A percentile compares a stretch with the other conserved stretches of the same genome.
phyloP scores from a whole-genome alignment of 2,113 vertebrate genomes.

The Erythrolamprus reginae region DNA sequence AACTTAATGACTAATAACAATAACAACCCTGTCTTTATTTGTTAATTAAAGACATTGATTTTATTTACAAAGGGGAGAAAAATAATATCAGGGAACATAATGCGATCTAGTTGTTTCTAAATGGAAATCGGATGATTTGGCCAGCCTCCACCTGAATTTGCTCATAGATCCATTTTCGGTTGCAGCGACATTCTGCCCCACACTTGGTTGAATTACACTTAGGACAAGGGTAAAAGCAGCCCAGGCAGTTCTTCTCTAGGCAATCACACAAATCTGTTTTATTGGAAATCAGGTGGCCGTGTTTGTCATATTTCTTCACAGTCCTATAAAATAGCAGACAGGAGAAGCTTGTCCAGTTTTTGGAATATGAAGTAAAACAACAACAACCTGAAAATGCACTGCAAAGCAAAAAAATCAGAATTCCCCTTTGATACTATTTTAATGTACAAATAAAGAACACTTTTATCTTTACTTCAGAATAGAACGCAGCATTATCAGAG shows the following conservation, averaged over 20 bases:
- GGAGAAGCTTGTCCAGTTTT: neutral
- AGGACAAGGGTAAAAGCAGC: conserved; percentile 77
- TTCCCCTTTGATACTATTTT: neutral
- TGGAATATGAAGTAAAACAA: neutral
- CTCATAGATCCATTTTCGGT: conserved; percentile 72
- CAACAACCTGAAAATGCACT: neutral
- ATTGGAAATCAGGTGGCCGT: conserved; percentile 61
- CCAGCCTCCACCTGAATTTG: conserved; percentile 62
- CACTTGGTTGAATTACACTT: conserved; percentile 74
- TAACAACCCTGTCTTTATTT: neutral
- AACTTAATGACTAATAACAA: neutral
- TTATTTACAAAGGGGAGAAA: neutral
- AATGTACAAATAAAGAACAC: neutral
- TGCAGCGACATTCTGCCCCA: conserved; percentile 69
- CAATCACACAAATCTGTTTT: conserved; percentile 72
- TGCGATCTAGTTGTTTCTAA: conserved; percentile 36
- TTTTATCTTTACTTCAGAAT: neutral
- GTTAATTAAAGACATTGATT: neutral
- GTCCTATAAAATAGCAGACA: conserved; percentile 40
- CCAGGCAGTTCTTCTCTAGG: conserved; percentile 67
- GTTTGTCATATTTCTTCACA: conserved; percentile 66
- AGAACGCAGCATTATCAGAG: neutral
- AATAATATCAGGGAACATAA: neutral
- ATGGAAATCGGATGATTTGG: conserved; percentile 61
- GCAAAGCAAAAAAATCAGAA: neutral